Percentiles rank a stretch among this genome's conserved stretches.
Conservation (phyloP, 2,113 vertebrate genomes). For the Ammodramus savannarum region DNA sequence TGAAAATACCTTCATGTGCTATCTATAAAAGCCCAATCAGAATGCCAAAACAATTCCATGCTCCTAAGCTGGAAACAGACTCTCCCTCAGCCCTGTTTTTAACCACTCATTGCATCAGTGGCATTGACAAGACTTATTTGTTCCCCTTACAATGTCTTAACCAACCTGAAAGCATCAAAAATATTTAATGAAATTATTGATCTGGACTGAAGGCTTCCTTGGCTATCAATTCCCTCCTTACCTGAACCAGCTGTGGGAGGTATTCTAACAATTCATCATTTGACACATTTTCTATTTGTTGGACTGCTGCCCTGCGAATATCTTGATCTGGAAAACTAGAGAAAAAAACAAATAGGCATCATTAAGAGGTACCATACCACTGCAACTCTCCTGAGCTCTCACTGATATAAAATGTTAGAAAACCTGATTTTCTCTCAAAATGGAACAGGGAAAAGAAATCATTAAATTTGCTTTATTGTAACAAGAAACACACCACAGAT, state of each 20-base stretch:
- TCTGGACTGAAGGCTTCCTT: not conserved
- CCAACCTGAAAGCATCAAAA: constrained; percentile 3
- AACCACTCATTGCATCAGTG: not conserved
- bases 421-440: not conserved
- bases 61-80: not conserved
- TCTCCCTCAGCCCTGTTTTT: not conserved
- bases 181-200: constrained; percentile 37
- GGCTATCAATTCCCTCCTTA: constrained; percentile 51
- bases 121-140: not conserved
- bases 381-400: not conserved
- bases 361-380: constrained; percentile 8
- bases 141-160: not conserved
- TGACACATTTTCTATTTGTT: constrained; percentile 76
- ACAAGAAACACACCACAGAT: not conserved
- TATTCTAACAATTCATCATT: constrained; percentile 80
- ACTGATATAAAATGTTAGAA: not conserved
- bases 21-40: not conserved
- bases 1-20: not conserved
- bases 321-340: constrained; percentile 86
- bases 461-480: not conserved
- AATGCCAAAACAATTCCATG: not conserved
- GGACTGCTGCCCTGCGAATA: constrained; percentile 76
- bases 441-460: not conserved
- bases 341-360: constrained; percentile 18
- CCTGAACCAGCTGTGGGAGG: constrained; percentile 88